phyloP scores from a whole-genome alignment of 2,888 invertebrate genomes.

The Sminthurinus aureus region DNA sequence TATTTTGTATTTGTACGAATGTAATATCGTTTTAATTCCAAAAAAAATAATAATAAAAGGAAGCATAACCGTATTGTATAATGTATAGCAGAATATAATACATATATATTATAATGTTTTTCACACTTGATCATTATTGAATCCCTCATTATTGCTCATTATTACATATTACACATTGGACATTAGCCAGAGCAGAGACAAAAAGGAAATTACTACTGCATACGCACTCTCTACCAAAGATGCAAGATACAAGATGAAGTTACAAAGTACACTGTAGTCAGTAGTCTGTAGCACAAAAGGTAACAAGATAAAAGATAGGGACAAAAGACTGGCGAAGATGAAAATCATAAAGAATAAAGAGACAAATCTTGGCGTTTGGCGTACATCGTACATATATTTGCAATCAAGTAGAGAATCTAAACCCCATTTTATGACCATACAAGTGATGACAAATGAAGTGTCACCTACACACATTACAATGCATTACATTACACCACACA shows the following conservation, averaged over 20 bases:
- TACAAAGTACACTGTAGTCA: too few species aligned
- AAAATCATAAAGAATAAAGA: background rate
- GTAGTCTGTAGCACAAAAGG: background rate
- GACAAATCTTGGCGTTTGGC: too few species aligned
- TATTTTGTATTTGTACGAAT: too few species aligned
- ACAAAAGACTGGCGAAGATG: background rate
- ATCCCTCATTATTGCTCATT: background rate
- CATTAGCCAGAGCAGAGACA: background rate
- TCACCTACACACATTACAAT: background rate
- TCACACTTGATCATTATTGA: background rate
- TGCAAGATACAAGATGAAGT: background rate
- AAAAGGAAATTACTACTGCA: background rate
- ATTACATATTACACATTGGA: background rate
- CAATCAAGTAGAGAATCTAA: background rate
- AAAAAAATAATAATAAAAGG: background rate
- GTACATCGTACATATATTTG: background rate
- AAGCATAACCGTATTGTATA: background rate
- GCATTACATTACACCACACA: background rate
- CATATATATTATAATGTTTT: too few species aligned
- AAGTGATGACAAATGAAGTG: constrained; percentile 21
- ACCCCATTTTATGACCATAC: background rate
- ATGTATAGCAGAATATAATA: background rate
- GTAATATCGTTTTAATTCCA: too few species aligned
- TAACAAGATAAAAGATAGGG: background rate
- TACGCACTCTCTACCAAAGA: background rate